These are phyloP conservation scores for Stenodera caucasica DNA, from an alignment of 2,888 invertebrate genomes.

Conservation along the genomic window DNA sequence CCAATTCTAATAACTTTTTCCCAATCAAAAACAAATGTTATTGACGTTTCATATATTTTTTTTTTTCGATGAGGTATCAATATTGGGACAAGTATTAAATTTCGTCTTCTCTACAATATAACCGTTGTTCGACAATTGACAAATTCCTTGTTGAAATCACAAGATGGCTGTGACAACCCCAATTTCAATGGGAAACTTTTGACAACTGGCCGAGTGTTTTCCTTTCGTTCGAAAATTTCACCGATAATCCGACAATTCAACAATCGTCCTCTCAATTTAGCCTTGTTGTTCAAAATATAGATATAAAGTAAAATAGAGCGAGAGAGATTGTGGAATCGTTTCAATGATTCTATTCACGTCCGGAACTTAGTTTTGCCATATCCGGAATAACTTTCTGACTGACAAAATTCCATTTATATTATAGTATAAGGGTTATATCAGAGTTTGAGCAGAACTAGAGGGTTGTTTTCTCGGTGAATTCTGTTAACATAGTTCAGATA, in stretches of 20 bases:
- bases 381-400: constrained; percentile 8
- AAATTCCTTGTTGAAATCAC: neutral
- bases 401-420: constrained; percentile 6
- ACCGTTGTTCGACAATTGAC: neutral
- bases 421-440: constrained; percentile 3
- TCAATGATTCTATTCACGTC: constrained; percentile 7
- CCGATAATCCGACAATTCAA: neutral
- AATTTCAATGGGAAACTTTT: neutral
- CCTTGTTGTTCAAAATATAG: neutral
- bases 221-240: neutral
- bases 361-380: constrained; percentile 8
- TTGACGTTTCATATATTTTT: neutral
- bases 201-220: neutral
- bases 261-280: neutral
- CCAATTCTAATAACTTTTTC: no score
- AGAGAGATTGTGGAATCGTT: neutral
- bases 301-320: neutral
- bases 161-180: neutral
- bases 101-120: neutral
- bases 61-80: neutral
- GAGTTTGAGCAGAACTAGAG: neutral
- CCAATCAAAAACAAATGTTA: neutral
- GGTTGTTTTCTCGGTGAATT: neutral
- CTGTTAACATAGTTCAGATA: neutral
- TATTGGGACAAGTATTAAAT: neutral